Conservation (phyloP, 2,113 vertebrate species). For the Poecile atricapillus region DNA sequence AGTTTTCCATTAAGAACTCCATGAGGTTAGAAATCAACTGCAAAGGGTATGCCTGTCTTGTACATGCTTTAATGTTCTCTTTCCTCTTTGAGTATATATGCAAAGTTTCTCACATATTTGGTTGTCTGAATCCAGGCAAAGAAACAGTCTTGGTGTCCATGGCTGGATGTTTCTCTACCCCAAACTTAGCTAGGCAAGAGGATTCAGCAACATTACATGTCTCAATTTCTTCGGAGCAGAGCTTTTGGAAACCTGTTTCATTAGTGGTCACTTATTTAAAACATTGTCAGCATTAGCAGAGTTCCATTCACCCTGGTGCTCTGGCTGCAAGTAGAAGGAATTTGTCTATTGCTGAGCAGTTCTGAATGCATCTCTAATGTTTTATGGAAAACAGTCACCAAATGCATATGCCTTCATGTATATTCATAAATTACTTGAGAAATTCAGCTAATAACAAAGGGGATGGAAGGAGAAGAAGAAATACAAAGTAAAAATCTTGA, state of each 20-base stretch:
- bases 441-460: not conserved
- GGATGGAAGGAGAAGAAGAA: not conserved
- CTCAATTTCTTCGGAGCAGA: not conserved
- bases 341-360: not conserved
- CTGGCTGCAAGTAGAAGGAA: not conserved
- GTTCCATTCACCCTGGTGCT: not conserved
- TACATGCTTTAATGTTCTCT: not conserved
- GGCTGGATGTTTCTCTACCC: not conserved
- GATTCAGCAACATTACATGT: rapidly evolving
- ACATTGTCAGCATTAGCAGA: not conserved
- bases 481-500: not conserved
- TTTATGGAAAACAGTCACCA: not conserved
- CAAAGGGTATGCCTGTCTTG: not conserved
- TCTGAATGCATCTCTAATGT: not conserved
- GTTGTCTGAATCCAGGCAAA: not conserved
- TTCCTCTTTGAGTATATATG: not conserved
- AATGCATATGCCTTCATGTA: not conserved
- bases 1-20: not conserved
- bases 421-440: not conserved
- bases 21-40: not conserved
- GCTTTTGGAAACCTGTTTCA: not conserved
- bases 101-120: not conserved
- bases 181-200: not conserved
- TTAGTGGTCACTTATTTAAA: not conserved
- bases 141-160: not conserved